Evolutionary conservation across 2,113 vertebrate genomes (phyloP), one percentile per base, ranked within the genome.

Genomic region (Antidorcas marsupialis): DNA sequence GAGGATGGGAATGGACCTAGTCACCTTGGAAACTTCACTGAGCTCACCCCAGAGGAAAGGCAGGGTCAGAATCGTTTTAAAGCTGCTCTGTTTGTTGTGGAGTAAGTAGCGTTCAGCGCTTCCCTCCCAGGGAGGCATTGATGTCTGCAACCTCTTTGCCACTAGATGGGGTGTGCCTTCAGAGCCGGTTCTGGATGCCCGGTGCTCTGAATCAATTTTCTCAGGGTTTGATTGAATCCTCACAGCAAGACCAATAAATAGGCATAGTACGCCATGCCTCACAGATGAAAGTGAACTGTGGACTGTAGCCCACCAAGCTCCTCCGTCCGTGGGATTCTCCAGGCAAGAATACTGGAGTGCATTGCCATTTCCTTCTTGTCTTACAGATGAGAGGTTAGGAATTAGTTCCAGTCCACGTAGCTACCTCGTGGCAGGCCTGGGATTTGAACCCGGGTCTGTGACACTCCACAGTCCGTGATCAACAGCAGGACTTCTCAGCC

Each of bases 11-110:
- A 91, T 15, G 4, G 71, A 57, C 25, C n/a, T 23, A 6, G 60
- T 55, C 89, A 57, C 57, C 55, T 84, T 64, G 59, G 59, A 84
- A 93, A 60, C 39, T 28, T 50, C 55, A 9, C 9, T 62, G 90
- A 96, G 33, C 55, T 95, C 16, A 91, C n/a, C 84, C 39, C 30
- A 57, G 93, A 96, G 95, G 89, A 97, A 97, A n/a, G 2, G 17
- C 84, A 64, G 91, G 62, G 74, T 95, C 78, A 62, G 53, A 78
- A 89, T 12, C 78, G 76, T 85, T 90, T 64, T 47, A 47, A 30
- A 94, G 52, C 45, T n/a, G 81, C 25, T 53, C 25, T 1, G 27
- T 82, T 94, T 89, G 79, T 55, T 11, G 4, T 1, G 13, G 28
- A 14, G 27, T 90, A 76, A 62, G 45, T 43, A 30, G 87, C 8